Base-by-base conservation (phyloP, 2,113 vertebrate species). In the Callospermophilus lateralis region DNA sequence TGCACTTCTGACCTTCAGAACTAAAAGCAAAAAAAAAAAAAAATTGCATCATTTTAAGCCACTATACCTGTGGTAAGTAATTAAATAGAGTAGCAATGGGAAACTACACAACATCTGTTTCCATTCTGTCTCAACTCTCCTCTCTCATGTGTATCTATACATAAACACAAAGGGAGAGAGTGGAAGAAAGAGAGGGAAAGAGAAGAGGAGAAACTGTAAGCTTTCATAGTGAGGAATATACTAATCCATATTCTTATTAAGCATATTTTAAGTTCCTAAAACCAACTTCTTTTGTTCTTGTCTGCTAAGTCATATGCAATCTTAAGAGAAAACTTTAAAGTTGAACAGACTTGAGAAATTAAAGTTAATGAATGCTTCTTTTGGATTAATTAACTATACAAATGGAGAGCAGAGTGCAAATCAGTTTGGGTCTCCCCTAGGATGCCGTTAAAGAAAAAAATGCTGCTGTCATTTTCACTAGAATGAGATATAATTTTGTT, bases 401-500 rank as follows among this genome's bases (percentile, higher is more conserved):
- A 97, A 96, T 76, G 90, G 61, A 92, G 58, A 97, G 74, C 58
- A 88, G 81, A 97, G 83, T 65, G 26, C 48, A 94, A 86, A 96
- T 97, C 91, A 79, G 90, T 86, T 93, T 95, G 65, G 61, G 72
- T 55, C 61, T 98, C 78, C 95, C 87, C 8, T 84, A 96, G 95
- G 84, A 97, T 92, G 78, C 80, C 93, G 86, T 92, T 97, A 92
- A 72, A 89, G 65, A 92, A 97, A 90, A 96, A 91, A 58, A 53
- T 92, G 72, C 70, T 70, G 45, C 86, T 96, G 96, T 93, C 81
- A 86, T 97, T 98, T 97, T 97, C 88, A 95, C 93, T 92, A 86
- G 95, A 96, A 93, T 87, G 92, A 97, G 89, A 97, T 84, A 97
- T 79, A 97, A 98, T 97, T 97, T 97, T 97, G 73, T 92, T 96